A percentile compares a stretch with the other conserved stretches of the same genome.
These are phyloP conservation scores for Corticium candelabrum DNA, from an alignment of 37 sponge, comb jelly and placozoan species.

Conservation along the genomic window DNA sequence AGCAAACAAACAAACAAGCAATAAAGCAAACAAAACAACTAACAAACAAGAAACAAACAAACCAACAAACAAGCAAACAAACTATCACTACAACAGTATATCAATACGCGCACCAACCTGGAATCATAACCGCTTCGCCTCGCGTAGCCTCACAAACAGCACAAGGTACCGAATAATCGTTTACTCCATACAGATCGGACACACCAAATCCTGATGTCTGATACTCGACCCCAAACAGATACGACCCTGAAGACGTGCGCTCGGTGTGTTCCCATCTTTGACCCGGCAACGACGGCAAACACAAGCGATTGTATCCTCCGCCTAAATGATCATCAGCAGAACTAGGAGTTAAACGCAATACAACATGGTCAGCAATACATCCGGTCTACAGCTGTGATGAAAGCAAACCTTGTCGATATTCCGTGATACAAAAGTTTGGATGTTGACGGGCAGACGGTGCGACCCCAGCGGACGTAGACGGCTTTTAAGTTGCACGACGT, in stretches of 20 bases:
- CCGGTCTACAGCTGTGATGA: too few relatives aligned
- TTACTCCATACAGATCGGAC: neutral
- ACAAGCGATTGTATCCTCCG: neutral
- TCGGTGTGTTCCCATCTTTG: neutral
- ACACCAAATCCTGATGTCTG: neutral
- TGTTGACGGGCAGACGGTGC: neutral
- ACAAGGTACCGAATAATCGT: neutral
- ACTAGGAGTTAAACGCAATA: too few relatives aligned
- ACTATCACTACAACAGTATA: too few relatives aligned
- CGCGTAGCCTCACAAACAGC: neutral
- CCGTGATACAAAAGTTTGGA: neutral
- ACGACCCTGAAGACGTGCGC: neutral
- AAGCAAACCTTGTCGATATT: neutral
- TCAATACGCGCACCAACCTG: too few relatives aligned
- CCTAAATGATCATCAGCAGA: neutral
- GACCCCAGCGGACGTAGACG: neutral
- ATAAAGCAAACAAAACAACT: too few relatives aligned
- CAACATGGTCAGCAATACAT: too few relatives aligned
- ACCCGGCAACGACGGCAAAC: neutral
- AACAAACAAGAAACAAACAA: too few relatives aligned
- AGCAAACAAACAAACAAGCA: too few relatives aligned
- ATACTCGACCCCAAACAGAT: neutral
- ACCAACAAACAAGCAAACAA: too few relatives aligned
- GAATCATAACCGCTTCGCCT: conserved; percentile 2
- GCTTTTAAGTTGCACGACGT: neutral